A percentile compares a stretch with the other conserved stretches of the same genome.
Conservation (phyloP, 1,140 invertebrate genomes). For the Wiebesia pumilae region DNA sequence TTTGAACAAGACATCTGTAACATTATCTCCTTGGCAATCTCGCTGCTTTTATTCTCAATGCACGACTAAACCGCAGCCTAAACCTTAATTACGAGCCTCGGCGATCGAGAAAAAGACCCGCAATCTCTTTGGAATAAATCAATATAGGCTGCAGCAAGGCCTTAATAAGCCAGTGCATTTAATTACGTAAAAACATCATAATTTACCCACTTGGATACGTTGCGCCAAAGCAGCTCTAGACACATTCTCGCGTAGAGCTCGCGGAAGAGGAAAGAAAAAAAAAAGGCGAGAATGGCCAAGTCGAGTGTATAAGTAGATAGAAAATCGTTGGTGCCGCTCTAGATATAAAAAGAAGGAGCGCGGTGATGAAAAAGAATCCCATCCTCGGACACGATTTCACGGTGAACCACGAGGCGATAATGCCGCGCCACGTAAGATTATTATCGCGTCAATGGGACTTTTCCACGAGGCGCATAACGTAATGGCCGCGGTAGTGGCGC, state of each 20-base stretch:
- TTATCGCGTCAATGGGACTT: conserved; percentile 54
- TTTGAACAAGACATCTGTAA: conserved; percentile 23
- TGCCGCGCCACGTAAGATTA: conserved; percentile 41
- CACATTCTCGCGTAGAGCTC: not conserved
- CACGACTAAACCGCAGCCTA: conserved; percentile 2
- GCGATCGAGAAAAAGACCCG: not conserved
- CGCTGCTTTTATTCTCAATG: conserved; percentile 13
- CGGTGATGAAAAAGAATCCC: not conserved
- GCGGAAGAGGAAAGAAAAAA: conserved; percentile 7
- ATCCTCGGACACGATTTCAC: conserved; percentile 1
- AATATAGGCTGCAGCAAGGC: not conserved
- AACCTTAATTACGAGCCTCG: conserved; percentile 11
- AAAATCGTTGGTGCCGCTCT: too few relatives aligned
- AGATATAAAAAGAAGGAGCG: not conserved
- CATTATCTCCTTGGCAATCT: conserved; percentile 9
- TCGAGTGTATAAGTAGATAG: too few relatives aligned
- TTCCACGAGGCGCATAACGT: conserved; percentile 50
- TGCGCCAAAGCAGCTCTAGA: not conserved
- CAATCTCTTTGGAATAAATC: conserved; percentile 30
- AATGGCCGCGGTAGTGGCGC: conserved; percentile 16
- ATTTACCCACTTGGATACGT: conserved; percentile 16
- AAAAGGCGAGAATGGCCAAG: not conserved
- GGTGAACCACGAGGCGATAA: conserved; percentile 35
- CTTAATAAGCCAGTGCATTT: conserved; percentile 29
- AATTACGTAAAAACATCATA: conserved; percentile 49